Evolutionary conservation across 2,113 vertebrate genomes (phyloP).

Genomic region (Halcyon senegalensis): DNA sequence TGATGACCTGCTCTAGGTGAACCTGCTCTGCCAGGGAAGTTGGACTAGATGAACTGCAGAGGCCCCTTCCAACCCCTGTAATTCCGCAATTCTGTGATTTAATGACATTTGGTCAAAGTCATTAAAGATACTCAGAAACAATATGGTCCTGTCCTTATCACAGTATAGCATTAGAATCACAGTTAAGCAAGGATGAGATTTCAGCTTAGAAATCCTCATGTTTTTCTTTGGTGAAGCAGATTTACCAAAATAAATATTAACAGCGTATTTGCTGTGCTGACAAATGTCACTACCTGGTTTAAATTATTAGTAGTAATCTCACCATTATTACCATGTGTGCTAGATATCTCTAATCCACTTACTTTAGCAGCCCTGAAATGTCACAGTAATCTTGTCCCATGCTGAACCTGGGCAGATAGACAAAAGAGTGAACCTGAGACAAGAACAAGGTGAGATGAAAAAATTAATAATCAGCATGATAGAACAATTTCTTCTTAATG

Average conservation of each 20-base stretch:
- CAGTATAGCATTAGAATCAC: not conserved
- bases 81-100: not conserved
- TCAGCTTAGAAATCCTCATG: not conserved
- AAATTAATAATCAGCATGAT: not conserved
- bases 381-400: not conserved
- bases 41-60: no score
- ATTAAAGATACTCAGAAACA: not conserved
- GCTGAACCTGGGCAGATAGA: not conserved
- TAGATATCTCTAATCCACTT: not conserved
- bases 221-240: not conserved
- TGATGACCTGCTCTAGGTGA: no score
- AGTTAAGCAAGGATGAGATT: not conserved
- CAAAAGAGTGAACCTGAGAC: not conserved
- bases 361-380: not conserved
- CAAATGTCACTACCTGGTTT: not conserved
- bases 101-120: not conserved
- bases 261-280: not conserved
- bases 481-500: not conserved
- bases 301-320: constrained; percentile 7
- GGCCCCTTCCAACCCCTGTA: no score
- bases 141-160: not conserved
- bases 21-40: no score
- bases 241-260: not conserved
- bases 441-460: not conserved
- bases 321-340: not conserved